phyloP scores from a whole-genome alignment of 2,888 invertebrate species.

The Venustoraphidia nigricollis region DNA sequence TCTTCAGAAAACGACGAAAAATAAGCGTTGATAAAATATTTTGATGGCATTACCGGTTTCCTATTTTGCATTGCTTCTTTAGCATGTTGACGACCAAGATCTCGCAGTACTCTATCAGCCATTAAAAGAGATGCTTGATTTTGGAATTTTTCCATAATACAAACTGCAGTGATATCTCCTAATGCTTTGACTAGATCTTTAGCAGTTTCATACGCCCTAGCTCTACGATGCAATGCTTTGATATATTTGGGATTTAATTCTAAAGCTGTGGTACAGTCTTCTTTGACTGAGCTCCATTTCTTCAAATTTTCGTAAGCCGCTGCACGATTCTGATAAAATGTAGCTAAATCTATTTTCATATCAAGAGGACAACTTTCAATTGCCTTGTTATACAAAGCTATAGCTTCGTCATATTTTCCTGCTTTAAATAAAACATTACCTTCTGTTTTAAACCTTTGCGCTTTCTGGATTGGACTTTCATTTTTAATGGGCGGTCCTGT shows the following conservation, averaged over 20 bases:
- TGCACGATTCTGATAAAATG: conserved; percentile 91
- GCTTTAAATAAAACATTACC: conserved; percentile 78
- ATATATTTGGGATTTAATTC: conserved; percentile 71
- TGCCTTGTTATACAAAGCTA: conserved; percentile 77
- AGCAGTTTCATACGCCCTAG: conserved; percentile 66
- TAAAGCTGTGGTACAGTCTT: conserved; percentile 75
- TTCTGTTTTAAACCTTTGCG: conserved; percentile 67
- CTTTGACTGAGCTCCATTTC: conserved; percentile 69
- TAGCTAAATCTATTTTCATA: conserved; percentile 60
- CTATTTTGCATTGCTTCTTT: conserved; percentile 54
- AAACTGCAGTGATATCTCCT: conserved; percentile 87
- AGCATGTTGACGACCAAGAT: conserved; percentile 60
- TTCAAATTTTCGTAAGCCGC: conserved; percentile 87
- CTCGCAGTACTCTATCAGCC: conserved; percentile 80
- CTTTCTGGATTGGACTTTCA: conserved; percentile 51
- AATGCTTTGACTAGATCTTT: conserved; percentile 66
- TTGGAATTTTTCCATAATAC: conserved; percentile 77
- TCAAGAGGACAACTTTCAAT: conserved; percentile 75
- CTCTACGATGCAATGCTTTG: conserved; percentile 74
- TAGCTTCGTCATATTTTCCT: conserved; percentile 83
- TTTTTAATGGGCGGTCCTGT: conserved; percentile 14
- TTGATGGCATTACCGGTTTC: conserved; percentile 65
- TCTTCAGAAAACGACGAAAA: conserved; percentile 79
- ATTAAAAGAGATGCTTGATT: conserved; percentile 64
- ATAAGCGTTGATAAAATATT: conserved; percentile 73